Percentiles rank a stretch among this genome's conserved stretches.
These are phyloP conservation scores for Etheostoma spectabile DNA, from an alignment of 2,113 vertebrate genomes.

Conservation along the genomic window DNA sequence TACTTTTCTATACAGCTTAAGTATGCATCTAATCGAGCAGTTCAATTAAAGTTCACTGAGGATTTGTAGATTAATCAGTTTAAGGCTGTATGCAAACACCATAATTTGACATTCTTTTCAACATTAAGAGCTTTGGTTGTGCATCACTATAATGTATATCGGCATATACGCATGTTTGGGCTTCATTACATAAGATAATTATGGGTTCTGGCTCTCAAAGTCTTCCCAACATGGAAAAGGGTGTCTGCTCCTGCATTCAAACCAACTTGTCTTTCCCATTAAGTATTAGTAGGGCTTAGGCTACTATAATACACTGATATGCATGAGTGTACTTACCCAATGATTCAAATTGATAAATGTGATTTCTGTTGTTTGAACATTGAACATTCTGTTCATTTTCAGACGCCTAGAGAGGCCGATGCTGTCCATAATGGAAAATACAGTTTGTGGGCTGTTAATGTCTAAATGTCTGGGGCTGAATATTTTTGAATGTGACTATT, in stretches of 20 bases:
- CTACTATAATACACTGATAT: background rate
- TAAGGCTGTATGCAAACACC: background rate
- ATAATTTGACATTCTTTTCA: background rate
- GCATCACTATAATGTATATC: background rate
- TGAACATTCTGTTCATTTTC: background rate
- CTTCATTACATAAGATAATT: background rate
- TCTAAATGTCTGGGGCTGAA: slow-evolving; percentile 18
- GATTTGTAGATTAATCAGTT: background rate
- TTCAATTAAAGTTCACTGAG: background rate
- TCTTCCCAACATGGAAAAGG: background rate
- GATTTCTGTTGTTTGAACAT: background rate
- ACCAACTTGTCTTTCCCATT: background rate
- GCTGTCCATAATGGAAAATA: background rate
- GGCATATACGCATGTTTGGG: background rate
- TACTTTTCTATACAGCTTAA: background rate
- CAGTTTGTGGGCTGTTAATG: background rate
- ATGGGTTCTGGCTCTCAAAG: background rate
- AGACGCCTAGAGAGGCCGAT: background rate
- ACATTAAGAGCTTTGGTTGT: background rate
- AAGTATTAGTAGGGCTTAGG: background rate
- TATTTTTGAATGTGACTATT: slow-evolving; percentile 22
- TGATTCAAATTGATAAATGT: background rate
- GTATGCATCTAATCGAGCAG: background rate
- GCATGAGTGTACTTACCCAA: background rate
- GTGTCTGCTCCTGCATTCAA: background rate